Evolutionary conservation across 2,888 invertebrate species (phyloP).

Genomic region (Tachystola acroxantha): DNA sequence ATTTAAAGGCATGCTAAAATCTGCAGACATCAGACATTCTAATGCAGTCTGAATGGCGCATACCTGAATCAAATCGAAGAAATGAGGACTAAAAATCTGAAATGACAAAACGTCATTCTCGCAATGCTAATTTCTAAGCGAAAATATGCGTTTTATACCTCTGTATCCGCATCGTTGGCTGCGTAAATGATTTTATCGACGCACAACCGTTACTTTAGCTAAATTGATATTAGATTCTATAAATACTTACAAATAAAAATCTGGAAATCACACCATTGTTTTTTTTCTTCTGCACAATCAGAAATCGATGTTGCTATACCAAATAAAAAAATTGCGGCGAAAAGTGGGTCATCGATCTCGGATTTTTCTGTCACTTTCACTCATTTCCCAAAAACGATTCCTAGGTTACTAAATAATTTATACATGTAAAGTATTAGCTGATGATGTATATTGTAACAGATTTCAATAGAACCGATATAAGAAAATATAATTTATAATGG

Average conservation of each 20-base stretch:
- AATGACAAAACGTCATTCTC: conserved; percentile 68
- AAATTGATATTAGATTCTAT: conserved; percentile 70
- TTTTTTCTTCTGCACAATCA: conserved; percentile 75
- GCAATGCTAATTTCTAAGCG: conserved; percentile 37
- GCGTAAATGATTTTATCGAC: conserved; percentile 43
- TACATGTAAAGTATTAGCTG: too few species aligned
- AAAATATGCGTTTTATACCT: conserved; percentile 46
- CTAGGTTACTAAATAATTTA: too few species aligned
- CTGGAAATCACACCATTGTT: conserved; percentile 78
- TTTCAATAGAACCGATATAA: too few species aligned
- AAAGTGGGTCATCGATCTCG: conserved; percentile 53
- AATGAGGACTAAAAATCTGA: conserved; percentile 68
- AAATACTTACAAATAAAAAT: conserved; percentile 79
- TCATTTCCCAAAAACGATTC: neutral
- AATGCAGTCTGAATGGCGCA: conserved; percentile 73
- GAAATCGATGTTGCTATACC: conserved; percentile 60
- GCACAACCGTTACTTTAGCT: conserved; percentile 50
- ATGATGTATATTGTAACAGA: too few species aligned
- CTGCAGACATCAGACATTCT: conserved; percentile 54
- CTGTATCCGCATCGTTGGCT: conserved; percentile 37
- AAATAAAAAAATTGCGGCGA: conserved; percentile 34
- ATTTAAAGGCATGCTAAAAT: conserved; percentile 54
- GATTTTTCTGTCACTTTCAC: conserved; percentile 1
- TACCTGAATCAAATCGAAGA: conserved; percentile 70
- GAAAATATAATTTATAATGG: too few species aligned